phyloP scores from a whole-genome alignment of 2,797 vertebrate genomes.

The Coracias cyanogaster region DNA sequence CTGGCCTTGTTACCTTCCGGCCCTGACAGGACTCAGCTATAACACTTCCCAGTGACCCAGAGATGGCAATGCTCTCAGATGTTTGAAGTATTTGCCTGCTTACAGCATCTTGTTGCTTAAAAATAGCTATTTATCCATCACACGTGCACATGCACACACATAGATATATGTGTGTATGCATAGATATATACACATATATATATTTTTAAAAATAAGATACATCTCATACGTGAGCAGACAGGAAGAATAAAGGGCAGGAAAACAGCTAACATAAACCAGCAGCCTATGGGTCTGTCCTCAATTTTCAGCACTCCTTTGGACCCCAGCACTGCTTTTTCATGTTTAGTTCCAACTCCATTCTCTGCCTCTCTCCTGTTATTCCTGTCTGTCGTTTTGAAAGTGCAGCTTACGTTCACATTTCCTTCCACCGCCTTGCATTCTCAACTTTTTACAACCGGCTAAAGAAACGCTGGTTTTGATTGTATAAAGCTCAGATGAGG shows the following conservation, averaged over 20 bases:
- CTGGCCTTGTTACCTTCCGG: not conserved
- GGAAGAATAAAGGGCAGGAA: not conserved
- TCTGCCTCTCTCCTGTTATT: not conserved
- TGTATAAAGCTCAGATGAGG: slow-evolving; percentile 21
- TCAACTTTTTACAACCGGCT: slow-evolving; percentile 33
- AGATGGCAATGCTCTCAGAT: not conserved
- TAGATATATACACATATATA: fast-evolving
- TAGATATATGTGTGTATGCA: fast-evolving
- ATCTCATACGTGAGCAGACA: not conserved
- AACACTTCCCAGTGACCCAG: not conserved
- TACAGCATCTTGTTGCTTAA: not conserved
- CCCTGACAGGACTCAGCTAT: not conserved
- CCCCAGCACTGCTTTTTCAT: not conserved
- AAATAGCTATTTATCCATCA: not conserved
- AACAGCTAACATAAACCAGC: not conserved
- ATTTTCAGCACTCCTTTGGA: not conserved
- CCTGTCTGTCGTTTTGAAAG: not conserved
- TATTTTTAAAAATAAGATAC: not conserved
- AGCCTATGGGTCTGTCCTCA: not conserved
- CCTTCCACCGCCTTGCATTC: slow-evolving; percentile 15
- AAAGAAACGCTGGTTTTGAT: slow-evolving; percentile 25
- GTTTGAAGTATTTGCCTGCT: not conserved
- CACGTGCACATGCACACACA: not conserved
- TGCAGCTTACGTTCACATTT: not conserved
- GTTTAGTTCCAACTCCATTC: not conserved